Percentiles rank a stretch among this genome's conserved stretches.
phyloP scores from a whole-genome alignment of 1,140 invertebrate species.

The Drosophila subpulchrella region DNA sequence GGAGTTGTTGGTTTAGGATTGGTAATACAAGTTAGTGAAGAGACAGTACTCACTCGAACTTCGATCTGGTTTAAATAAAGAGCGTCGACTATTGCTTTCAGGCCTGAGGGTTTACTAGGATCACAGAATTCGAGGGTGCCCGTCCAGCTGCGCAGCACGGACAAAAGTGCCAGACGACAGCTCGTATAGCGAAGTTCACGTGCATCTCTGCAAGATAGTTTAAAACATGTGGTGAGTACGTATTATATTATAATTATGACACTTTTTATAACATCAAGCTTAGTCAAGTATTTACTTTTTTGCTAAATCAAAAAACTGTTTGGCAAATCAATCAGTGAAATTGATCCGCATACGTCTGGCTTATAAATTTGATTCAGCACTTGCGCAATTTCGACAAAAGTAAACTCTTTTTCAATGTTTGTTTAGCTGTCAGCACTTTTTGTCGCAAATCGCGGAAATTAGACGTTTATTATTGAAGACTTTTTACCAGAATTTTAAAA shows the following conservation, averaged over 20 bases:
- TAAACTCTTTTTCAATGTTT: not conserved
- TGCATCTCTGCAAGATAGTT: conserved; percentile 88
- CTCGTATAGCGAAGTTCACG: conserved; percentile 92
- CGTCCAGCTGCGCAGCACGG: conserved; percentile 95
- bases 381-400: not conserved
- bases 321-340: not conserved
- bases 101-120: conserved; percentile 89
- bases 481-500: not conserved
- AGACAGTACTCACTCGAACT: conserved; percentile 89
- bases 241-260: too few relatives aligned
- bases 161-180: conserved; percentile 92
- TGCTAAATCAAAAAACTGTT: too few relatives aligned
- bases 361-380: not conserved
- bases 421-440: not conserved
- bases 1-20: conserved; percentile 49
- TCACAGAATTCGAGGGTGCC: conserved; percentile 94
- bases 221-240: too few relatives aligned
- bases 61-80: conserved; percentile 94
- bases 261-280: not conserved
- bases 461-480: too few relatives aligned
- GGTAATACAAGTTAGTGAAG: not conserved
- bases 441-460: too few relatives aligned
- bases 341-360: not conserved
- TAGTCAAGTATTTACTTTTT: not conserved
- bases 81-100: conserved; percentile 94